Evolutionary conservation across 2,888 invertebrate species (phyloP), one percentile per base, ranked within the genome.

Genomic region (Tetragonula carbonaria): DNA sequence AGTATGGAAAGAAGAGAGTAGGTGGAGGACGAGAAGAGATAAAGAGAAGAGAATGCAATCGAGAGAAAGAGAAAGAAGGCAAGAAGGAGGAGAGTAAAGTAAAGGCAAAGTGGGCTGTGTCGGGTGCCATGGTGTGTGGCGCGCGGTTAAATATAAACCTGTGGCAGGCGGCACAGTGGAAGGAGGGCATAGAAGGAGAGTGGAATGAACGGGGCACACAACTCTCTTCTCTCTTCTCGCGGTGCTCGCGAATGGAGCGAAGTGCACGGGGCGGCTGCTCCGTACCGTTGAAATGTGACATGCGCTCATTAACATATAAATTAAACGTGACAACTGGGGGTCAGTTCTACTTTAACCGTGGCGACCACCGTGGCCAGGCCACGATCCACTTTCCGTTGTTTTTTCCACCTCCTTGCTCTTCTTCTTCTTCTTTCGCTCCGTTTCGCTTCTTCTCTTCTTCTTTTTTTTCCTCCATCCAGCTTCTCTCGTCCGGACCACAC

Each of bases 281-380:
- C 78, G 87, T 81, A 86, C 85, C 82, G 83, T 84, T 89, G 88
- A 90, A 92, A 91, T 87, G 90, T 91, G 92, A 91, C 92, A 91
- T 88, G 90, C 86, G 88, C 91, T 92, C 90, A 92, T 92, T 92
- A 92, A 92, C 92, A 91, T 92, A 92, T 92, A 92, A 92, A 92
- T 92, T 92, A 92, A 91, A 91, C 89, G 89, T 88, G 91, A 92
- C 91, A 92, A 91, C 90, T 91, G 87, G 87, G 89, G 92, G 88
- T 91, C 90, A 90, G 87, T 87, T 86, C 84, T 87, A 79, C 85
- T 86, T 83, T 78, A 78, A 83, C 75, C 74, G 79, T 63, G 76
- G 79, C 82, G 84, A 87, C 84, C 85, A 82, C 80, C 87, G 84
- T 28, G 28, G 28, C 28, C 70, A 75, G 75, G 50, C 81, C 78